These are phyloP conservation scores for Cryptomyrus ogoouensis DNA, from an alignment of 2,113 vertebrate species.

Conservation along the genomic window DNA sequence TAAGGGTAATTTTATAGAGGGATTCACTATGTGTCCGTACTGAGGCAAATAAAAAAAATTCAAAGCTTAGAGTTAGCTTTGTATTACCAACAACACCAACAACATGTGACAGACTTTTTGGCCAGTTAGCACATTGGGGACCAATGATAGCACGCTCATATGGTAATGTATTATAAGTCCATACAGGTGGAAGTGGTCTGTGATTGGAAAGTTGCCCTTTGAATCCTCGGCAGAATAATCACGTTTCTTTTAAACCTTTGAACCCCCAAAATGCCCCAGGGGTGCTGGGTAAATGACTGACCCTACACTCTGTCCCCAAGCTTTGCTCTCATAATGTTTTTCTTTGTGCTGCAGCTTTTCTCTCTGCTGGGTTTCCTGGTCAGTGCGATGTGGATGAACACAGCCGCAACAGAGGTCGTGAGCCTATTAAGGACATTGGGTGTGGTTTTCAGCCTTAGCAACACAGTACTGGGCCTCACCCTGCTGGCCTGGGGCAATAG, in stretches of 20 bases:
- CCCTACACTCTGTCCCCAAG: not conserved
- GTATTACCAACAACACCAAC: not conserved
- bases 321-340: not conserved
- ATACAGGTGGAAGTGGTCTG: not conserved
- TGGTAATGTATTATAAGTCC: not conserved
- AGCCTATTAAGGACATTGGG: slow-evolving; percentile 82
- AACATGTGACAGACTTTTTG: not conserved
- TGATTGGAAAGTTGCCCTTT: not conserved
- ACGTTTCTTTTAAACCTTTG: not conserved
- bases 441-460: slow-evolving; percentile 80
- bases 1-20: not conserved
- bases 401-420: slow-evolving; percentile 80
- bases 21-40: not conserved
- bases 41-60: not conserved
- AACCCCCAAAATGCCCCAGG: not conserved
- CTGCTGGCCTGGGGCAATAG: slow-evolving; percentile 97
- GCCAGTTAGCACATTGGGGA: not conserved
- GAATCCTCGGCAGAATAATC: not conserved
- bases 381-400: slow-evolving; percentile 85
- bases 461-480: slow-evolving; percentile 88
- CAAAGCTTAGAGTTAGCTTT: not conserved
- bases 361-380: slow-evolving; percentile 86
- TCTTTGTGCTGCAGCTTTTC: slow-evolving; percentile 63
- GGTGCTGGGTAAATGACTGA: not conserved
- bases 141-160: not conserved